Conservation (phyloP, 2,797 vertebrate species). For the Sebastiscus tertius region DNA sequence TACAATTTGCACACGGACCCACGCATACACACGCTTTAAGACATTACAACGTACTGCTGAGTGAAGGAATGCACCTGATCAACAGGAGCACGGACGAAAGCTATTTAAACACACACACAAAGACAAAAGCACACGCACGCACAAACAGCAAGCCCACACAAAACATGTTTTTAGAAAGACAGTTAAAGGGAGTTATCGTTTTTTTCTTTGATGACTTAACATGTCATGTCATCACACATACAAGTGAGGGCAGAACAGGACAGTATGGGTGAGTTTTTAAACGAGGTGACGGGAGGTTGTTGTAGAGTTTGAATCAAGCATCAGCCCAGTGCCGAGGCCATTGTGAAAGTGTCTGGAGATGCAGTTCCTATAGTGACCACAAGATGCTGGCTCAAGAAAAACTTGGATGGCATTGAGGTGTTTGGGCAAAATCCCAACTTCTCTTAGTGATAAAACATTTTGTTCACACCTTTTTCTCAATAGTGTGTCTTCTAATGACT, state of each 20-base stretch:
- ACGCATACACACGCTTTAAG: slow-evolving; percentile 15
- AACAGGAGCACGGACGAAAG: slow-evolving; percentile 22
- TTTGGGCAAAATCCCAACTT: background rate
- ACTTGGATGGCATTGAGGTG: background rate
- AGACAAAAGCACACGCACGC: background rate
- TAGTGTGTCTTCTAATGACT: background rate
- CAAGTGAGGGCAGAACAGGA: slow-evolving; percentile 1
- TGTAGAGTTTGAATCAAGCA: background rate
- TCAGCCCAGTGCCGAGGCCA: background rate
- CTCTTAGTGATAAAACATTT: background rate
- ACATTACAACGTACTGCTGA: slow-evolving; percentile 46
- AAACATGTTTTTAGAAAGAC: slow-evolving; percentile 35
- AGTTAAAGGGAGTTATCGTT: slow-evolving; percentile 29
- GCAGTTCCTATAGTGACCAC: slow-evolving; percentile 19
- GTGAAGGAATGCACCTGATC: slow-evolving; percentile 77
- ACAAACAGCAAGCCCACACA: slow-evolving; percentile 28
- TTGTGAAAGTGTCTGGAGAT: background rate
- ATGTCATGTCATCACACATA: slow-evolving; percentile 21
- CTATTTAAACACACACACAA: slow-evolving; percentile 27
- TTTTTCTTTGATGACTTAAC: slow-evolving; percentile 38
- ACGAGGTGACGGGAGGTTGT: background rate
- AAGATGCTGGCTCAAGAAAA: slow-evolving; percentile 14
- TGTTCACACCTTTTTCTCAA: background rate
- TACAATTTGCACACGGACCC: slow-evolving; percentile 31
- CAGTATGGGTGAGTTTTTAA: background rate